phyloP scores from a whole-genome alignment of 1,140 invertebrate genomes.

The Drosophila burlai region DNA sequence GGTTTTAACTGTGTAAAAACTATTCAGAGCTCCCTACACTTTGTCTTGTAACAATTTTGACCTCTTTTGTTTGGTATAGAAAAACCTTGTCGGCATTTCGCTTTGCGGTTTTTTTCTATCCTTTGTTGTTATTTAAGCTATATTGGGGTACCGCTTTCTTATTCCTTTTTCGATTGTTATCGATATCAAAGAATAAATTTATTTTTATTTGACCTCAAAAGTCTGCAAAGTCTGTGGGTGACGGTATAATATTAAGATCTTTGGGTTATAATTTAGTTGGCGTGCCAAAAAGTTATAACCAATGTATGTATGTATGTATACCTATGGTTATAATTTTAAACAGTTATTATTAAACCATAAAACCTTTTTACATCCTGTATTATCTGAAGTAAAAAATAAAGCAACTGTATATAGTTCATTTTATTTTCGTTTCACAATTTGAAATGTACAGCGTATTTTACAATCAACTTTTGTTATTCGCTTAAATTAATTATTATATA shows the following conservation, averaged over 20 bases:
- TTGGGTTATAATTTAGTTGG: not conserved
- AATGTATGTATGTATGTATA: not conserved
- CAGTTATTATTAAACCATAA: not conserved
- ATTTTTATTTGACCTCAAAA: constrained; percentile 26
- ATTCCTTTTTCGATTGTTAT: constrained; percentile 23
- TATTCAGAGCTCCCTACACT: constrained; percentile 23
- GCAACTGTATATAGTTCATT: constrained; percentile 18
- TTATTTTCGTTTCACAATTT: constrained; percentile 35
- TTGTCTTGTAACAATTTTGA: constrained; percentile 76
- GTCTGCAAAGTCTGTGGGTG: constrained; percentile 24
- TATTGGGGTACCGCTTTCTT: constrained; percentile 32
- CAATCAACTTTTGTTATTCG: constrained; percentile 51
- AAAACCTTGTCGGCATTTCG: constrained; percentile 51
- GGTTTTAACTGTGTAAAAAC: constrained; percentile 49
- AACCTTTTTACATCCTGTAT: not conserved
- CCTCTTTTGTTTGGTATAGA: constrained; percentile 70
- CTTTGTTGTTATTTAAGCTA: constrained; percentile 63
- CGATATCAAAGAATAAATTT: not conserved
- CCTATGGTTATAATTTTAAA: not conserved
- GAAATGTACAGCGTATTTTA: constrained; percentile 53
- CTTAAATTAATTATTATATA: constrained; percentile 18
- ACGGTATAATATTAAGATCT: not conserved
- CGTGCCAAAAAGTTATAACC: not conserved
- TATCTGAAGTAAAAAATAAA: not conserved
- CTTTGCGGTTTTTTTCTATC: constrained; percentile 59